Evolutionary conservation across 64 coral and sea anemone species (phyloP).

Genomic region (Porites australiensis): DNA sequence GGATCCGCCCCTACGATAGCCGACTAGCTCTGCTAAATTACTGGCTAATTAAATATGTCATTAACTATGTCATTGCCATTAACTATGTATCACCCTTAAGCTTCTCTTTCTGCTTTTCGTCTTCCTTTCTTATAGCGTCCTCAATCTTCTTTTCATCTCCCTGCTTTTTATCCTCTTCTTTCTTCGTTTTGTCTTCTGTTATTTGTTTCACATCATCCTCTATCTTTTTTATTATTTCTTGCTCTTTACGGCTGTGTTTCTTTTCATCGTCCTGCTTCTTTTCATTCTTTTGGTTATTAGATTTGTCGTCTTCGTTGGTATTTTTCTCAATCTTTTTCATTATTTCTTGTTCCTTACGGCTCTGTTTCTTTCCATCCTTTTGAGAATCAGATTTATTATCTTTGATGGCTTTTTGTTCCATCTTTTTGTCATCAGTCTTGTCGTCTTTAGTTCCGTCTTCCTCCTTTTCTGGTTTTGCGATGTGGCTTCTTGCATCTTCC

Average conservation of each 20-base stretch:
- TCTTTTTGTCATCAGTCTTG: slow-evolving; percentile 12
- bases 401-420: background rate
- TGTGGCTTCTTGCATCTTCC: slow-evolving; percentile 58
- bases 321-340: background rate
- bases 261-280: background rate
- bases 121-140: background rate
- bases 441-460: slow-evolving; percentile 24
- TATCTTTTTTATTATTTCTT: slow-evolving; percentile 13
- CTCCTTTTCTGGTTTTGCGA: slow-evolving; percentile 26
- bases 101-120: slow-evolving; percentile 41
- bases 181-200: background rate
- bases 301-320: background rate
- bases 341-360: background rate
- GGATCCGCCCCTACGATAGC: no score
- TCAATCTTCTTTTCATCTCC: slow-evolving; percentile 12
- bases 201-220: background rate
- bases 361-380: slow-evolving; percentile 2
- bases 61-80: no score
- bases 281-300: background rate
- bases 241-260: slow-evolving; percentile 9
- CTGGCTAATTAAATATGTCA: no score
- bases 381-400: slow-evolving; percentile 20
- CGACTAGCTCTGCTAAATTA: no score
- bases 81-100: slow-evolving; percentile 14
- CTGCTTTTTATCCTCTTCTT: background rate